Evolutionary conservation across 2,113 vertebrate genomes (phyloP).

Genomic region (Noturus placidus): DNA sequence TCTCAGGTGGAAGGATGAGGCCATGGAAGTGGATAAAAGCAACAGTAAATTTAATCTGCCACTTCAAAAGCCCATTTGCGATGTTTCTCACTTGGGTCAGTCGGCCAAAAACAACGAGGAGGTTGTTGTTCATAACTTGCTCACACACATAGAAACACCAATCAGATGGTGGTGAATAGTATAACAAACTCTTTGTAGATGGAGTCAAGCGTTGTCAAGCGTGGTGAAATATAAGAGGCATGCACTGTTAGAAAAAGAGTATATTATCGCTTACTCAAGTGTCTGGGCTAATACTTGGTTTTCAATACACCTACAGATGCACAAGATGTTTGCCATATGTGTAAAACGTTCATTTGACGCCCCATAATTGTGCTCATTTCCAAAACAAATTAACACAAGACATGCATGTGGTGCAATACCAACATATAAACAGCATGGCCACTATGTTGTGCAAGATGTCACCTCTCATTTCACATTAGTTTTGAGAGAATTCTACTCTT

Average conservation of each 20-base stretch:
- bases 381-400: neutral
- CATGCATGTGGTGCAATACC: neutral
- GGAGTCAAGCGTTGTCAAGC: constrained; percentile 3
- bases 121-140: constrained; percentile 44
- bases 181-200: constrained; percentile 42
- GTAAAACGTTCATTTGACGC: neutral
- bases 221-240: neutral
- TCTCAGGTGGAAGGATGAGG: constrained; percentile 22
- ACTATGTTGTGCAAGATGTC: neutral
- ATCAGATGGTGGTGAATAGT: constrained; percentile 38
- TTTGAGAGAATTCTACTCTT: neutral
- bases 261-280: neutral
- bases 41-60: constrained; percentile 49
- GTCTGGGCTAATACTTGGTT: neutral
- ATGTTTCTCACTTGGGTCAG: constrained; percentile 27
- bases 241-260: neutral
- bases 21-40: constrained; percentile 55
- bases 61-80: constrained; percentile 48
- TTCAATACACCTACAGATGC: neutral
- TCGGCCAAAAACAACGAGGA: constrained; percentile 35
- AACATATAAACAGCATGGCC: neutral
- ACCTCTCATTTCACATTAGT: neutral
- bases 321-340: neutral
- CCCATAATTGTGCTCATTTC: neutral
- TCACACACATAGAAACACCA: constrained; percentile 1